These are phyloP conservation scores for Halichondria panicea DNA, from an alignment of 37 sponge, comb jelly and placozoan species.

Conservation along the genomic window DNA sequence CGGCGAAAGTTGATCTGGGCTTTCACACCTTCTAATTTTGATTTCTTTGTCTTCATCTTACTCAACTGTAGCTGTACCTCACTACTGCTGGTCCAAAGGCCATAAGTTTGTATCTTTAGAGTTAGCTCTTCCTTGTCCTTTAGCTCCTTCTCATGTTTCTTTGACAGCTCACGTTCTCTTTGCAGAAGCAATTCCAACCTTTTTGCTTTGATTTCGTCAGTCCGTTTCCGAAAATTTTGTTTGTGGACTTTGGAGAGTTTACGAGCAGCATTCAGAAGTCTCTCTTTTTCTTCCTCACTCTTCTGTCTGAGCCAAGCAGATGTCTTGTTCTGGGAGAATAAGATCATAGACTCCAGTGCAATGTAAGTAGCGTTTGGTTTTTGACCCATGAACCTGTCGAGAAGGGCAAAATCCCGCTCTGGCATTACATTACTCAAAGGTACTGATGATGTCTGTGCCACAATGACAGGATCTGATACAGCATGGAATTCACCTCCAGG, in stretches of 20 bases:
- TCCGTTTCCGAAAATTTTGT: constrained; percentile 6
- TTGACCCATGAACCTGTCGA: constrained; percentile 29
- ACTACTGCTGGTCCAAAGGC: constrained; percentile 7
- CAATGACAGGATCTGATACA: constrained; percentile 3
- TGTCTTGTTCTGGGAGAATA: constrained; percentile 52
- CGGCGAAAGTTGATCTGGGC: constrained; percentile 31
- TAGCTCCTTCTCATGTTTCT: not conserved
- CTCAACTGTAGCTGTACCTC: constrained; percentile 11
- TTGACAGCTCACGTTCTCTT: not conserved
- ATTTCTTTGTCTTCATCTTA: constrained; percentile 2
- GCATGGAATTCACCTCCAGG: constrained; percentile 30
- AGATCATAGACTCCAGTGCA: constrained; percentile 36
- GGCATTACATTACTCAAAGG: constrained; percentile 46
- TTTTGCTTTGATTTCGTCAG: constrained; percentile 11
- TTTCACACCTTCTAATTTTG: constrained; percentile 31
- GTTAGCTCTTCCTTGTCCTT: constrained; percentile 23
- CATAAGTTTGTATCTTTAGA: not conserved
- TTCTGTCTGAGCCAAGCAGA: constrained; percentile 19
- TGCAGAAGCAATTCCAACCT: not conserved
- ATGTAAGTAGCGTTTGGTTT: constrained; percentile 42
- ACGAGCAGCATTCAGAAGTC: constrained; percentile 25
- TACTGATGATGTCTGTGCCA: constrained; percentile 5
- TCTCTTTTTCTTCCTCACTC: not conserved
- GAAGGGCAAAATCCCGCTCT: constrained; percentile 41
- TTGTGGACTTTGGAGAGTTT: not conserved